Conservation (phyloP, 64 coral and sea anemone species). For the Montipora capricornis region DNA sequence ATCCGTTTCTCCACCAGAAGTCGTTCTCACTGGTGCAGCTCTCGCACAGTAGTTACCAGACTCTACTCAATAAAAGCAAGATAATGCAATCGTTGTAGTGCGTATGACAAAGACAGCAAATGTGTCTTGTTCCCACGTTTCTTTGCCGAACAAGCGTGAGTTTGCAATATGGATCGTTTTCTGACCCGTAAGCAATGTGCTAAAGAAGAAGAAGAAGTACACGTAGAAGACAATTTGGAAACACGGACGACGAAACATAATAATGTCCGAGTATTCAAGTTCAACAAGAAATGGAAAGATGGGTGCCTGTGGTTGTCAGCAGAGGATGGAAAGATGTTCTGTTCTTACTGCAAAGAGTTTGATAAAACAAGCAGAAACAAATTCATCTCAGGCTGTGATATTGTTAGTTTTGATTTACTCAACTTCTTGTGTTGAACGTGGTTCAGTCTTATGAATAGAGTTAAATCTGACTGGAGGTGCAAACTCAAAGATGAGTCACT, state of each 20-base stretch:
- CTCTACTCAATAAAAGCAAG: conserved; percentile 23
- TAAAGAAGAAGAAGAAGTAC: background rate
- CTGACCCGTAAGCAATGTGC: background rate
- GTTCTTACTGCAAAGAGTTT: conserved; percentile 18
- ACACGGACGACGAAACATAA: background rate
- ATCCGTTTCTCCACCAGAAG: background rate
- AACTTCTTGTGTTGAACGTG: conserved; percentile 60
- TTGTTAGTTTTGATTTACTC: conserved; percentile 62
- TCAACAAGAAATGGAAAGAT: conserved; percentile 9
- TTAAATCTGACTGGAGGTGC: conserved; percentile 49
- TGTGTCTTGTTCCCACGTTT: background rate
- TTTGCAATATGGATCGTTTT: background rate
- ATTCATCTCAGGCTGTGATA: conserved; percentile 13
- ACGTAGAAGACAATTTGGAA: background rate
- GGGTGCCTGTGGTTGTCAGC: background rate
- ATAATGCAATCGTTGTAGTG: conserved; percentile 10
- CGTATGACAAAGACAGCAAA: conserved; percentile 22
- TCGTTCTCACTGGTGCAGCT: background rate
- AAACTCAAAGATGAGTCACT: conserved; percentile 61
- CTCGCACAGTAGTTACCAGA: conserved; percentile 23
- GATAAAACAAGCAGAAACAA: conserved; percentile 20
- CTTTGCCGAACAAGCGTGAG: background rate
- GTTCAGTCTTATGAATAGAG: conserved; percentile 50
- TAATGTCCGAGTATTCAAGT: background rate
- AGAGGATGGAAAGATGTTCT: conserved; percentile 14